A percentile compares a stretch with the other conserved stretches of the same genome.
Evolutionary conservation across 1,140 invertebrate species (phyloP).

Genomic region (Rhynchophorus ferrugineus): DNA sequence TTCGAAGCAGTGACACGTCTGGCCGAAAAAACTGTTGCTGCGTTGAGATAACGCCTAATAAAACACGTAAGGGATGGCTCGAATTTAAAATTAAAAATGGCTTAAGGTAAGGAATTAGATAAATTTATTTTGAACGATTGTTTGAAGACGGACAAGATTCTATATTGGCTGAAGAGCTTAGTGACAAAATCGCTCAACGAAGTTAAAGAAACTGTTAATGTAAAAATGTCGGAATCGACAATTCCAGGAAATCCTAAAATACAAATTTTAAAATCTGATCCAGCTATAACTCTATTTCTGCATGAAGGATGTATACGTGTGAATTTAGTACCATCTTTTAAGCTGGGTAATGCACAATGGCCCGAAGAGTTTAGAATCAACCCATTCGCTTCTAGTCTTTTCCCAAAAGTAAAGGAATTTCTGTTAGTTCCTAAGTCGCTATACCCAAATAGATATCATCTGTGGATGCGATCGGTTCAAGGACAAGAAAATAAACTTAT

Average conservation of each 20-base stretch:
- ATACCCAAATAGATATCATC: constrained; percentile 2
- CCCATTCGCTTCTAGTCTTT: constrained; percentile 10
- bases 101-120: not conserved
- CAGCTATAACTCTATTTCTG: constrained; percentile 30
- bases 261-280: constrained; percentile 23
- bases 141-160: constrained; percentile 21
- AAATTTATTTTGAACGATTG: constrained; percentile 23
- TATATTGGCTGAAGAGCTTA: constrained; percentile 30
- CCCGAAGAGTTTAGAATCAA: constrained; percentile 20
- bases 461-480: constrained; percentile 34
- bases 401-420: constrained; percentile 16
- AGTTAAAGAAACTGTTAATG: not conserved
- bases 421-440: constrained; percentile 36
- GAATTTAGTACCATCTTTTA: constrained; percentile 32
- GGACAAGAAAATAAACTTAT: constrained; percentile 31
- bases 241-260: too few relatives aligned
- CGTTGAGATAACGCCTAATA: constrained; percentile 5
- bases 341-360: constrained; percentile 25
- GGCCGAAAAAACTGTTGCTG: constrained; percentile 2
- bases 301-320: constrained; percentile 24
- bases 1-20: constrained; percentile 27
- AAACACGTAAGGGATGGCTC: constrained; percentile 22
- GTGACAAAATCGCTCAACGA: constrained; percentile 21
- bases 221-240: not conserved
- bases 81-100: constrained; percentile 17